A percentile compares a stretch with the other conserved stretches of the same genome.
Conservation (phyloP, 2,113 vertebrate species). For the Gobiocypris rarus region DNA sequence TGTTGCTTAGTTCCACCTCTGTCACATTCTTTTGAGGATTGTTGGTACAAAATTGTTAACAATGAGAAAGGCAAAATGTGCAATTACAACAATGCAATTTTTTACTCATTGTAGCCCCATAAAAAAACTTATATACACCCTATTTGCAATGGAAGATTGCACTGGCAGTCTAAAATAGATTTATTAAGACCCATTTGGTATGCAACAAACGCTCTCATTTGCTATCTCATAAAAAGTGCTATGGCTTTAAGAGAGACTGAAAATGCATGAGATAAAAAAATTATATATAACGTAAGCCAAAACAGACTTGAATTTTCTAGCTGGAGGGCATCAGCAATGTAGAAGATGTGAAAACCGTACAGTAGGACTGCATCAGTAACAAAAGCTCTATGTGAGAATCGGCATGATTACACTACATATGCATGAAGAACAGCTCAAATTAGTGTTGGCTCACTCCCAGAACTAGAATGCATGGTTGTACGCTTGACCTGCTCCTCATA, state of each 20-base stretch:
- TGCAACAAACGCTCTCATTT: neutral
- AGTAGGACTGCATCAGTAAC: constrained; percentile 39
- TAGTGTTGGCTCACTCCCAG: constrained; percentile 20
- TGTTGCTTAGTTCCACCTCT: neutral
- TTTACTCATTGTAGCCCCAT: neutral
- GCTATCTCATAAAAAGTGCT: neutral
- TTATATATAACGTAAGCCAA: neutral
- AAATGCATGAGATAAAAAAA: constrained; percentile 34
- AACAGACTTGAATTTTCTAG: neutral
- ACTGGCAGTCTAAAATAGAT: neutral
- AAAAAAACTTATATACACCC: too few relatives aligned
- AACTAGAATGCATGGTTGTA: constrained; percentile 56
- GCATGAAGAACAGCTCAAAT: constrained; percentile 52
- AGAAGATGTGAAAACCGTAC: constrained; percentile 24
- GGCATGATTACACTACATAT: constrained; percentile 55
- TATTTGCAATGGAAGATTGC: too few relatives aligned
- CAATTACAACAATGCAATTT: neutral
- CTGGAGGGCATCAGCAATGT: neutral
- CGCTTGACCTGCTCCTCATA: constrained; percentile 42
- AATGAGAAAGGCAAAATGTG: neutral
- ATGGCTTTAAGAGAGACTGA: constrained; percentile 5
- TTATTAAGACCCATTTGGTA: neutral
- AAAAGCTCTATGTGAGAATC: constrained; percentile 7
- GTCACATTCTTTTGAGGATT: neutral
- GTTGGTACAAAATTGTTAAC: neutral